Percentiles rank a stretch among this genome's conserved stretches.
Conservation (phyloP, 1,140 invertebrate genomes). For the Drosophila truncata region DNA sequence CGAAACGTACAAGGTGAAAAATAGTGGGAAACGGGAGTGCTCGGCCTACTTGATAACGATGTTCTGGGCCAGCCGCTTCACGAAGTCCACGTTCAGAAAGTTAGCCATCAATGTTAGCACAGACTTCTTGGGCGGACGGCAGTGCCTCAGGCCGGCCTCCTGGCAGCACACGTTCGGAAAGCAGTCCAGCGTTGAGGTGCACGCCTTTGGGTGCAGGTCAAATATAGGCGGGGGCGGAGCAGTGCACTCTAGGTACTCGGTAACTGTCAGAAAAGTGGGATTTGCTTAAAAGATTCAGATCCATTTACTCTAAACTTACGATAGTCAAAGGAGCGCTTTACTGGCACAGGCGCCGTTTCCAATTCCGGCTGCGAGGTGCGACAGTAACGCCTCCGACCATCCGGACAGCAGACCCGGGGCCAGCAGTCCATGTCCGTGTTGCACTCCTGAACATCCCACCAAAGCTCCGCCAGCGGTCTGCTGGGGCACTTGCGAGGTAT, state of each 20-base stretch:
- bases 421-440: conserved; percentile 89
- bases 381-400: conserved; percentile 88
- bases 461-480: conserved; percentile 88
- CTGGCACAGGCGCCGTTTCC: conserved; percentile 87
- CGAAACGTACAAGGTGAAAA: conserved; percentile 25
- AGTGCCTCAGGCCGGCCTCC: conserved; percentile 89
- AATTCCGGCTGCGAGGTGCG: conserved; percentile 88
- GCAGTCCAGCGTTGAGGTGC: conserved; percentile 89
- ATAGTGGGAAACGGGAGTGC: conserved; percentile 21
- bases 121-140: conserved; percentile 89
- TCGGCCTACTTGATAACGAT: conserved; percentile 80
- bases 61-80: conserved; percentile 81
- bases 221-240: conserved; percentile 88
- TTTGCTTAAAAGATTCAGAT: background rate
- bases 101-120: conserved; percentile 88
- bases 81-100: conserved; percentile 85
- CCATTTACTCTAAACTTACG: conserved; percentile 71
- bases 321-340: conserved; percentile 85
- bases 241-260: conserved; percentile 90
- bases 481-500: conserved; percentile 89
- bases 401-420: conserved; percentile 90
- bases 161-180: conserved; percentile 92
- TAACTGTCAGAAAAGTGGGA: conserved; percentile 80
- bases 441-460: conserved; percentile 89
- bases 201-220: conserved; percentile 89